These are phyloP conservation scores for Hermetia illucens DNA, from an alignment of 1,140 invertebrate species.

Conservation along the genomic window DNA sequence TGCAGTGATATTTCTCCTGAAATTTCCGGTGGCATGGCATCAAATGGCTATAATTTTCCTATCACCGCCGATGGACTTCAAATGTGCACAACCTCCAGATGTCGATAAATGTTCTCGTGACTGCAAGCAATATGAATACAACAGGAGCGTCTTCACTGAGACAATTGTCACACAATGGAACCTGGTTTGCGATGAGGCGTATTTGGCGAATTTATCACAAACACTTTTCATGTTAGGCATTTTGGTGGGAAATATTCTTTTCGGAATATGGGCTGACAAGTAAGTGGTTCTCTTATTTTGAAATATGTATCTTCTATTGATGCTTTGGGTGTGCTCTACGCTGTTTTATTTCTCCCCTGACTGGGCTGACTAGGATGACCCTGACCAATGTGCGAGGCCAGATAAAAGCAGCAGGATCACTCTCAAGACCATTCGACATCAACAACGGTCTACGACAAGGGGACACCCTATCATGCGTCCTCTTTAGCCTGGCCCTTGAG, in stretches of 20 bases:
- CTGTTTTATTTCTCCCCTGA: no score
- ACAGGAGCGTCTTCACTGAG: slow-evolving; percentile 46
- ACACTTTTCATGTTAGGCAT: slow-evolving; percentile 63
- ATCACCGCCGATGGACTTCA: slow-evolving; percentile 39
- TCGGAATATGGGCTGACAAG: slow-evolving; percentile 54
- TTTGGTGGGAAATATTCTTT: slow-evolving; percentile 53
- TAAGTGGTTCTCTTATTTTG: no score
- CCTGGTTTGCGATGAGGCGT: slow-evolving; percentile 46
- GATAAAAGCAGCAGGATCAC: no score
- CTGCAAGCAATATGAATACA: slow-evolving; percentile 41
- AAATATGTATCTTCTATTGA: no score
- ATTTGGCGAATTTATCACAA: slow-evolving; percentile 54
- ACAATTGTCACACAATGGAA: slow-evolving; percentile 63
- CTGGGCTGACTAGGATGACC: no score
- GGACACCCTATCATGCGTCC: no score
- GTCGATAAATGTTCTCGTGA: slow-evolving; percentile 30
- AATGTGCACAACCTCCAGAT: slow-evolving; percentile 26
- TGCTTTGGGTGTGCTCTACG: no score
- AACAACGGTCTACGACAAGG: no score
- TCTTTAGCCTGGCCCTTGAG: no score
- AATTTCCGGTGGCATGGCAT: slow-evolving; percentile 60
- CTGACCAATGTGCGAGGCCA: no score
- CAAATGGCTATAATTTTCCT: slow-evolving; percentile 47
- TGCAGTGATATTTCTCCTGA: slow-evolving; percentile 44
- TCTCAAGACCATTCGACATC: no score